Evolutionary conservation across 2,797 vertebrate genomes (phyloP).

Genomic region (Zenarchopterus dispar): DNA sequence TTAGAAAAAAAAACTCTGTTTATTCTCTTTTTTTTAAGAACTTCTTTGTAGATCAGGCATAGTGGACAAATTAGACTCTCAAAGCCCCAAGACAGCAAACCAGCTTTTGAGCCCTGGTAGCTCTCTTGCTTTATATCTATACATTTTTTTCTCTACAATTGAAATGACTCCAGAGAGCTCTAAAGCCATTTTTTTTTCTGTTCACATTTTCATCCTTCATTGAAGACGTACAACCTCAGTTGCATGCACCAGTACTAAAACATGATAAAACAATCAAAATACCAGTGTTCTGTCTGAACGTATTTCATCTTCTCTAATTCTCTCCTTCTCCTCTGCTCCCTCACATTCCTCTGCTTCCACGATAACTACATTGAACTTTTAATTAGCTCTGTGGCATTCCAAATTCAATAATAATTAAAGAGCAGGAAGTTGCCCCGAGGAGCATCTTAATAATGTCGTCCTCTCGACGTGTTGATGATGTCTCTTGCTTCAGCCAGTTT

Average conservation of each 20-base stretch:
- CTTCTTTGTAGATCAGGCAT: no score
- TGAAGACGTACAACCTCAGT: background rate
- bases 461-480: conserved; percentile 68
- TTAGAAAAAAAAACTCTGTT: no score
- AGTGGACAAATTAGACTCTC: no score
- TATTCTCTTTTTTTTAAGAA: no score
- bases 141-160: no score
- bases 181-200: no score
- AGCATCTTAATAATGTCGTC: conserved; percentile 70
- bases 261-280: conserved; percentile 16
- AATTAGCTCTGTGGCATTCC: conserved; percentile 70
- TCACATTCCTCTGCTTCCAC: conserved; percentile 42
- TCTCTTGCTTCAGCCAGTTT: conserved; percentile 38
- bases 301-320: conserved; percentile 1
- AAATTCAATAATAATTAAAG: conserved; percentile 80
- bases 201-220: no score
- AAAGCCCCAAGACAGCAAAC: no score
- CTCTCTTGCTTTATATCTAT: no score
- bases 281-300: conserved; percentile 4
- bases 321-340: conserved; percentile 24
- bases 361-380: conserved; percentile 69
- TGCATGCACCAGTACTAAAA: background rate
- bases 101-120: no score
- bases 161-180: no score
- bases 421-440: conserved; percentile 66